Percentiles rank a stretch among this genome's conserved stretches.
Evolutionary conservation across 1,140 invertebrate species (phyloP).

Genomic region (Heliothis virescens): DNA sequence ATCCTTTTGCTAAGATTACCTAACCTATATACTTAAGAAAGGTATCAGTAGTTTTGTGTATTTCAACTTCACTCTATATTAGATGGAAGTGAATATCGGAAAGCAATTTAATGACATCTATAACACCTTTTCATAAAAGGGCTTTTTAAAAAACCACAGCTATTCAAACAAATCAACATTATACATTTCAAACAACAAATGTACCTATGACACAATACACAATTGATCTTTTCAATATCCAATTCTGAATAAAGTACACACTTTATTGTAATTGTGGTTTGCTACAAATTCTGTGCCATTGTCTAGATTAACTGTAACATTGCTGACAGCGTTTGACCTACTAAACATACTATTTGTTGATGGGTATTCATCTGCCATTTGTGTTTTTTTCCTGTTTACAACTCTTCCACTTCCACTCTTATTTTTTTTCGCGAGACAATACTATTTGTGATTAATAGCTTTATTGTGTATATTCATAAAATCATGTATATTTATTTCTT

Average conservation of each 20-base stretch:
- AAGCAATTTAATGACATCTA: not conserved
- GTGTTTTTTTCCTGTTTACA: constrained; percentile 17
- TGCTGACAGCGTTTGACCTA: constrained; percentile 4
- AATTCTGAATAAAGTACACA: not conserved
- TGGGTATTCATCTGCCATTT: constrained; percentile 1
- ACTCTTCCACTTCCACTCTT: too few relatives aligned
- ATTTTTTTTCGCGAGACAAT: not conserved
- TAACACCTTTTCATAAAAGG: not conserved
- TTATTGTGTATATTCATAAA: too few relatives aligned
- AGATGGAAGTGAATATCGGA: too few relatives aligned
- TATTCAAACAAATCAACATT: constrained; percentile 5
- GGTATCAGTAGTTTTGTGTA: too few relatives aligned
- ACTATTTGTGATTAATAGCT: not conserved
- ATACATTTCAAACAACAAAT: constrained; percentile 11
- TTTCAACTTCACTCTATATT: too few relatives aligned
- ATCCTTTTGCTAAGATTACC: not conserved
- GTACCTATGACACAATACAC: constrained; percentile 10
- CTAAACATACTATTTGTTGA: constrained; percentile 31
- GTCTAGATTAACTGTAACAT: constrained; percentile 15
- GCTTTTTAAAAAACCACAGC: not conserved
- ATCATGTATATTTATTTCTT: too few relatives aligned
- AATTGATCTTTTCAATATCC: constrained; percentile 24
- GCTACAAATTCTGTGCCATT: constrained; percentile 26
- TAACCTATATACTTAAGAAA: not conserved
- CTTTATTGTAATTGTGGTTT: constrained; percentile 26